phyloP scores from a whole-genome alignment of 1,140 invertebrate genomes.

The Pseudomyrmex sp. region DNA sequence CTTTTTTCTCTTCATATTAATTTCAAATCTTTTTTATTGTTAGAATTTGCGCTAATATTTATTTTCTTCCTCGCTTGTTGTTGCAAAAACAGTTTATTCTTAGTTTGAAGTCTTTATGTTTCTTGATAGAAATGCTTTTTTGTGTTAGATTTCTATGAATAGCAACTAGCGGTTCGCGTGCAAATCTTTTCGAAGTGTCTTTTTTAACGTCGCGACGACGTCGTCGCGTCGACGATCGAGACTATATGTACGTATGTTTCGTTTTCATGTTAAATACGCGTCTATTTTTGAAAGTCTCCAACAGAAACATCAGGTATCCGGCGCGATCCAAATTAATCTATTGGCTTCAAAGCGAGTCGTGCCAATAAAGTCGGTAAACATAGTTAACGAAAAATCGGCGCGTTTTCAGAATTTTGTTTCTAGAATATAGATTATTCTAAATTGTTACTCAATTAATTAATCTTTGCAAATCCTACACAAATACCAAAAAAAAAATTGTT shows the following conservation, averaged over 20 bases:
- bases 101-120: too few relatives aligned
- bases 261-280: background rate
- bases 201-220: slow-evolving; percentile 54
- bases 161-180: slow-evolving; percentile 30
- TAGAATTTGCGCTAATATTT: too few relatives aligned
- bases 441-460: background rate
- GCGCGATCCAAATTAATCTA: slow-evolving; percentile 25
- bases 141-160: slow-evolving; percentile 36
- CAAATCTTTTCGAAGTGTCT: slow-evolving; percentile 41
- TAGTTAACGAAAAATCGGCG: slow-evolving; percentile 36
- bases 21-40: too few relatives aligned
- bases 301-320: slow-evolving; percentile 32
- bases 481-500: background rate
- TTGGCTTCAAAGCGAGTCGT: slow-evolving; percentile 42
- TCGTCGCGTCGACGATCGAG: slow-evolving; percentile 35
- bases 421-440: background rate
- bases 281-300: slow-evolving; percentile 42
- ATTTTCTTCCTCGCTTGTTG: too few relatives aligned
- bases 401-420: slow-evolving; percentile 20
- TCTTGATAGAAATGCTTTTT: too few relatives aligned
- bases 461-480: background rate
- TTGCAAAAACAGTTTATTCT: too few relatives aligned
- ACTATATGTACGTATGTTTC: slow-evolving; percentile 35
- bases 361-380: slow-evolving; percentile 29
- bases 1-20: too few relatives aligned